These are phyloP conservation scores for Caenorhabditis imperialis DNA, from an alignment of 2,888 invertebrate species.

Conservation along the genomic window DNA sequence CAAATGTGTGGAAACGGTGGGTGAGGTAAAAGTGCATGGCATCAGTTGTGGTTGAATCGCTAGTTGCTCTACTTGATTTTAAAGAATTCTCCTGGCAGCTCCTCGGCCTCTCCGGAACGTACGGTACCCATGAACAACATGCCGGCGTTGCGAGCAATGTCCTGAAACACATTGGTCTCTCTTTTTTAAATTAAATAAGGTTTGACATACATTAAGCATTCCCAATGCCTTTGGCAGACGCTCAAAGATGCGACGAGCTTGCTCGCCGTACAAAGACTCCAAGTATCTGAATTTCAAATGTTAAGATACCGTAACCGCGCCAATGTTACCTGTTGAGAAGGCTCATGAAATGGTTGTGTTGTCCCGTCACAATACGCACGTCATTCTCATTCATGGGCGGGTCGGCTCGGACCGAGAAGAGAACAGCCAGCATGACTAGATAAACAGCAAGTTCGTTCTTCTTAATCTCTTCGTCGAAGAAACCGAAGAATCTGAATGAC, in stretches of 20 bases:
- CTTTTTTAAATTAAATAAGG: background rate
- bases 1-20: constrained; percentile 7
- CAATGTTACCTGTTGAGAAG: constrained; percentile 43
- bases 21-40: constrained; percentile 43
- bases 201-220: constrained; percentile 58
- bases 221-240: constrained; percentile 65
- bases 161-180: constrained; percentile 18
- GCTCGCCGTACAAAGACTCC: constrained; percentile 72
- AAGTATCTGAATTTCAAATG: constrained; percentile 69
- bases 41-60: constrained; percentile 13
- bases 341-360: constrained; percentile 55
- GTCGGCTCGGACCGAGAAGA: constrained; percentile 66
- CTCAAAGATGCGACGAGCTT: constrained; percentile 62
- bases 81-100: constrained; percentile 73
- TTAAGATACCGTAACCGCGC: background rate
- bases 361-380: constrained; percentile 40
- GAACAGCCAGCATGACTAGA: constrained; percentile 70
- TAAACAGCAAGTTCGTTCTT: constrained; percentile 70
- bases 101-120: constrained; percentile 64
- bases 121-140: constrained; percentile 72
- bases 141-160: constrained; percentile 66
- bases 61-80: constrained; percentile 57
- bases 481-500: constrained; percentile 67
- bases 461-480: constrained; percentile 70
- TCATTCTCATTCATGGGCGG: constrained; percentile 60